Base-by-base conservation (phyloP, 2,888 invertebrate species). In the Xestobium rufovillosum region DNA sequence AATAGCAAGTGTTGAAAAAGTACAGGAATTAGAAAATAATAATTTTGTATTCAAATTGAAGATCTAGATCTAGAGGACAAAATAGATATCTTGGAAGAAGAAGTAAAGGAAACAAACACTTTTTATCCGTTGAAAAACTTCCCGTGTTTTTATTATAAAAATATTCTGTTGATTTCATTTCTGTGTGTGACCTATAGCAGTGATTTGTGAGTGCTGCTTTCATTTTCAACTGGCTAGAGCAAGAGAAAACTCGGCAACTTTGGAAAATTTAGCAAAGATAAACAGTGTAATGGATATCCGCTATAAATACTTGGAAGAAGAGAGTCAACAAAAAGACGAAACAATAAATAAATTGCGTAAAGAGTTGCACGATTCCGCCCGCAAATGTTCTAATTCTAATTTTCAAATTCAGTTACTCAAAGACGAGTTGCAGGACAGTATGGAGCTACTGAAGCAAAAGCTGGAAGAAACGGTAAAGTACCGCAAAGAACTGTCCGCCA, bases 291-390 rank as follows among this genome's bases (percentile, higher is more conserved):
- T 41, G 8, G 42, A 35, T 12, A 14, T 34, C 10, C 41, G 38
- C 26, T 46, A 41, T 16, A 40, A 41, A 11, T 34, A 19, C 2
- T 31, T 52, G 4, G 50, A 49, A 42, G 30, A 23, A n/a, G 42
- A 61, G 31, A 43, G 65, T 14, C 43, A 56, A 34, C 55, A 60
- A 23, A 57, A 57, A 41, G 62, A 66, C 10, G 49, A 56, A 13
- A 59, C 57, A 34, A 60, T 65, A 3, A 53, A 56, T 2, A 43
- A 45, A 9, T 46, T 68, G 2, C 53, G 61, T 27, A 47, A 36
- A 6, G 65, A 66, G 40, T 56, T 61, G 3, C 50, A 60, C 28
- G 52, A 56, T 12, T 53, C 63, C 14, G 51, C 53, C 6, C 43
- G 52, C 26, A 53, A 60, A 27, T 41, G 62, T 6, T 41, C 42